A percentile compares a stretch with the other conserved stretches of the same genome.
Conservation (phyloP, 2,797 vertebrate species). For the Helarctos malayanus region DNA sequence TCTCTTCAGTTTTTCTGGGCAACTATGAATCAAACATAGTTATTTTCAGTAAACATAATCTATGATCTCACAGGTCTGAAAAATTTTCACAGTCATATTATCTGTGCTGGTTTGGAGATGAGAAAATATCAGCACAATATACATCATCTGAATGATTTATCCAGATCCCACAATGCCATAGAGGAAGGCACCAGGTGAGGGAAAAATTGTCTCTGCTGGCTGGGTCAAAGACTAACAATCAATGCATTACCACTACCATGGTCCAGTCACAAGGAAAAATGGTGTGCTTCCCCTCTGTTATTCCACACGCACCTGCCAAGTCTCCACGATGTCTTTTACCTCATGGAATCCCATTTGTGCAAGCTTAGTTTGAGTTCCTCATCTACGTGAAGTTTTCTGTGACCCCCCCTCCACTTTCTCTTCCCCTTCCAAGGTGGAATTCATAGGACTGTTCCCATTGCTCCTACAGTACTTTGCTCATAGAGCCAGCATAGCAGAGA, state of each 20-base stretch:
- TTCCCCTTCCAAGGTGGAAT: neutral
- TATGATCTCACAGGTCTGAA: constrained; percentile 17
- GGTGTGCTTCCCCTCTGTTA: neutral
- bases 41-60: constrained; percentile 47
- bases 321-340: neutral
- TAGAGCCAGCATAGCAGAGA: neutral
- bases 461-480: neutral
- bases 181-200: neutral
- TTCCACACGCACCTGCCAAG: neutral
- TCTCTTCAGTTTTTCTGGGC: neutral
- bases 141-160: neutral
- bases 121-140: neutral
- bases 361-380: neutral
- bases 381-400: neutral
- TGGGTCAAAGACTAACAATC: neutral
- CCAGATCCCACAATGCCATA: fast-evolving
- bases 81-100: neutral
- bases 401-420: neutral
- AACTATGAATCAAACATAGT: neutral
- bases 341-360: neutral
- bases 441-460: neutral
- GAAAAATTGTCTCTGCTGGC: neutral
- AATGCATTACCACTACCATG: neutral
- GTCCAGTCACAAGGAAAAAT: neutral
- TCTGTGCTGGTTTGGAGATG: neutral